phyloP scores from a whole-genome alignment of 2,888 invertebrate genomes.

The Autographa gamma region DNA sequence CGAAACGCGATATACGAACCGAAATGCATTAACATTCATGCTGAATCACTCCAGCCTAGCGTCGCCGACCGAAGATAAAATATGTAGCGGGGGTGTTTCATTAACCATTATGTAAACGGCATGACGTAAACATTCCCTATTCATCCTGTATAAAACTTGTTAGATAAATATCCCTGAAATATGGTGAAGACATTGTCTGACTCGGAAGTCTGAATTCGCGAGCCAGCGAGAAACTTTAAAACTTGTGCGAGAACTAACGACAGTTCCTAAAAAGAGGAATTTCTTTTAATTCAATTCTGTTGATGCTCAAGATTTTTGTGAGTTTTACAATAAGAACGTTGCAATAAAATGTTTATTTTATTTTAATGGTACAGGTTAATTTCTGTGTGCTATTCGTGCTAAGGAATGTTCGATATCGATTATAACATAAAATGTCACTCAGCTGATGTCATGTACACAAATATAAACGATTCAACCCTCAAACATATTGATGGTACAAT shows the following conservation, averaged over 20 bases:
- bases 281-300: constrained; percentile 70
- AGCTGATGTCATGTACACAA: too few species aligned
- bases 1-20: constrained; percentile 82
- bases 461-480: too few species aligned
- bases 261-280: constrained; percentile 66
- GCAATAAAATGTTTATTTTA: too few species aligned
- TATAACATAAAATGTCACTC: too few species aligned
- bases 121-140: constrained; percentile 55
- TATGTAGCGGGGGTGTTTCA: constrained; percentile 61
- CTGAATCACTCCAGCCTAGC: constrained; percentile 75
- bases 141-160: constrained; percentile 61
- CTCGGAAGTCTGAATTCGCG: constrained; percentile 64
- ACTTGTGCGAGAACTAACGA: constrained; percentile 70
- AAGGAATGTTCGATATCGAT: too few species aligned
- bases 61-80: constrained; percentile 63
- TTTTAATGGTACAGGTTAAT: too few species aligned
- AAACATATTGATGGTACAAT: background rate
- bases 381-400: too few species aligned
- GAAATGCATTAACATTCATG: constrained; percentile 84
- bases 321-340: constrained; percentile 30
- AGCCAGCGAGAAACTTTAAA: constrained; percentile 68
- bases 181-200: constrained; percentile 72
- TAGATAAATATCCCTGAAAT: constrained; percentile 71
- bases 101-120: constrained; percentile 54
- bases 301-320: constrained; percentile 46